Evolutionary conservation across 2,797 vertebrate genomes (phyloP).

Genomic region (Dicrostonyx torquatus): DNA sequence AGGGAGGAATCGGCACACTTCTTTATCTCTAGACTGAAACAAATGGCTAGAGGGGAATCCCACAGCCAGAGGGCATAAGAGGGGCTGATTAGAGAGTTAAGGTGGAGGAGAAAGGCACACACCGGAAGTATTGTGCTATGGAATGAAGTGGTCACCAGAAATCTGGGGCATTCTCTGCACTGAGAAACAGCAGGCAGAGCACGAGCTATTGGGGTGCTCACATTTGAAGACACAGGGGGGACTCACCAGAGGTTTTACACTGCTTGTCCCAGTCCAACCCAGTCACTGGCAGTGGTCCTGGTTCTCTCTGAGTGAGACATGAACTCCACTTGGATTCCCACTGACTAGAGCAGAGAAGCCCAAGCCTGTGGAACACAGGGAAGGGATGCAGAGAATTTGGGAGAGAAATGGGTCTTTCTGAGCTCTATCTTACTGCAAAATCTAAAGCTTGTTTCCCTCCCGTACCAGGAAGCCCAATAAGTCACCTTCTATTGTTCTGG

Average conservation of each 20-base stretch:
- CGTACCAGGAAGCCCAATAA: neutral
- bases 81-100: neutral
- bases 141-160: neutral
- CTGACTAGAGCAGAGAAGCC: neutral
- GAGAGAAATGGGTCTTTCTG: neutral
- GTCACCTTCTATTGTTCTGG: neutral
- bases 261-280: neutral
- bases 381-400: neutral
- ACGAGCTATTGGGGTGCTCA: neutral
- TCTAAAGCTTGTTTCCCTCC: neutral
- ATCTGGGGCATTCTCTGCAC: neutral
- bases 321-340: neutral
- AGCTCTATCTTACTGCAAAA: neutral
- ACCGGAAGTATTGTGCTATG: neutral
- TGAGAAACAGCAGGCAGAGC: neutral
- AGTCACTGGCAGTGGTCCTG: neutral
- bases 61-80: neutral
- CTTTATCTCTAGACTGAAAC: slow-evolving; percentile 4
- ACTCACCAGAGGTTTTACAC: neutral
- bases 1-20: neutral
- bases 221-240: neutral
- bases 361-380: neutral
- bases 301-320: neutral
- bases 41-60: neutral
- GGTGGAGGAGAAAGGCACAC: neutral